A percentile compares a stretch with the other conserved stretches of the same genome.
Conservation (phyloP, 2,113 vertebrate genomes). For the Larimichthys crocea region DNA sequence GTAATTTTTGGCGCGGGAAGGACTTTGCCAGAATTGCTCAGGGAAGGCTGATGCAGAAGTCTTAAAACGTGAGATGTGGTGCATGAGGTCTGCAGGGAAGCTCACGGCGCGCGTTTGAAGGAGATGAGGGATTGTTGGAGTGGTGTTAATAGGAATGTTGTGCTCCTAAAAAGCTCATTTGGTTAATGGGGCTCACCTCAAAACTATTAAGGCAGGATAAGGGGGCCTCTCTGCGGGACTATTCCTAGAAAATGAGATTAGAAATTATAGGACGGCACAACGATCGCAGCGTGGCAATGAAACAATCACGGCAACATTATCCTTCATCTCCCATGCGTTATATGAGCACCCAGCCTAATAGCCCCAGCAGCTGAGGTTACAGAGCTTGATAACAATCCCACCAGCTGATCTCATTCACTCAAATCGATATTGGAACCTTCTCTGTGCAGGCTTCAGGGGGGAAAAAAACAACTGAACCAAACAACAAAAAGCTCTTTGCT, state of each 20-base stretch:
- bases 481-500: slow-evolving; percentile 22
- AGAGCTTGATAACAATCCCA: slow-evolving; percentile 37
- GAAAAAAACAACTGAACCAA: slow-evolving; percentile 1
- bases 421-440: slow-evolving; percentile 49
- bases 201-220: slow-evolving; percentile 74
- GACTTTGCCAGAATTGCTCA: slow-evolving; percentile 26
- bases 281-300: slow-evolving; percentile 46
- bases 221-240: slow-evolving; percentile 59
- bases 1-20: slow-evolving; percentile 17
- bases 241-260: slow-evolving; percentile 73
- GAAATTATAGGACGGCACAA: slow-evolving; percentile 61
- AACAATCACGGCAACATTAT: slow-evolving; percentile 67
- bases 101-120: slow-evolving; percentile 13
- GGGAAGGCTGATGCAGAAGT: slow-evolving; percentile 20
- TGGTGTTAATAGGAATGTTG: slow-evolving; percentile 65
- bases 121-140: slow-evolving; percentile 50
- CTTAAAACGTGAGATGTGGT: slow-evolving; percentile 16
- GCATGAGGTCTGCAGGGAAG: slow-evolving; percentile 30
- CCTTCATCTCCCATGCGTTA: slow-evolving; percentile 54
- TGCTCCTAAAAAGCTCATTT: slow-evolving; percentile 69
- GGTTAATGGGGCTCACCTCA: slow-evolving; percentile 81
- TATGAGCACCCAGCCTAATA: slow-evolving; percentile 48
- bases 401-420: slow-evolving; percentile 53
- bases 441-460: slow-evolving; percentile 2
- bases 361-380: slow-evolving; percentile 36